Evolutionary conservation across 2,113 vertebrate species (phyloP).

Genomic region (Chrysochloris asiatica): DNA sequence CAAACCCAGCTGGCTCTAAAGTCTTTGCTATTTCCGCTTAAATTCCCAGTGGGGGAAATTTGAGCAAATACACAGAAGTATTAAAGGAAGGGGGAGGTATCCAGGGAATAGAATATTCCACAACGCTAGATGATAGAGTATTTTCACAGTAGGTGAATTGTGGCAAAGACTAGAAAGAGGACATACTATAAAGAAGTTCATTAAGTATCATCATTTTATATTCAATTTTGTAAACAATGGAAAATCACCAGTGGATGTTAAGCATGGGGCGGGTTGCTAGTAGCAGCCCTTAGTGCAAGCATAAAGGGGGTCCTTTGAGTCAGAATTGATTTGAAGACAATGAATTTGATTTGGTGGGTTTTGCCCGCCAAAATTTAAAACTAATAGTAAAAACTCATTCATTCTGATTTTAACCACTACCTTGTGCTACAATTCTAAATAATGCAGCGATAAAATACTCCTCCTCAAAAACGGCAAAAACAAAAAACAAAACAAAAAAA

Average conservation of each 20-base stretch:
- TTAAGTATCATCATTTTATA: background rate
- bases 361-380: background rate
- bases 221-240: background rate
- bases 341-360: too few species aligned
- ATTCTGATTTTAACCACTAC: slow-evolving; percentile 17
- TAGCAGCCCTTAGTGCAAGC: background rate
- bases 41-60: background rate
- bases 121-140: background rate
- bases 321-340: too few species aligned
- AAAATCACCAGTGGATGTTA: background rate
- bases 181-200: background rate
- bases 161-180: background rate
- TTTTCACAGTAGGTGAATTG: background rate
- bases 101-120: background rate
- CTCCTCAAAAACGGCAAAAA: background rate
- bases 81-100: background rate
- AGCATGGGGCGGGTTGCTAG: background rate
- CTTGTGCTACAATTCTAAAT: slow-evolving; percentile 17
- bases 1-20: background rate
- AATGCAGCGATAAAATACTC: slow-evolving; percentile 25
- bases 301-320: too few species aligned
- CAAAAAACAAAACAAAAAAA: background rate
- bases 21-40: background rate
- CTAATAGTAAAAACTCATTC: too few species aligned
- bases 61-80: background rate